Conservation (phyloP, 2,113 vertebrate genomes). For the Telmatochromis sp. region DNA sequence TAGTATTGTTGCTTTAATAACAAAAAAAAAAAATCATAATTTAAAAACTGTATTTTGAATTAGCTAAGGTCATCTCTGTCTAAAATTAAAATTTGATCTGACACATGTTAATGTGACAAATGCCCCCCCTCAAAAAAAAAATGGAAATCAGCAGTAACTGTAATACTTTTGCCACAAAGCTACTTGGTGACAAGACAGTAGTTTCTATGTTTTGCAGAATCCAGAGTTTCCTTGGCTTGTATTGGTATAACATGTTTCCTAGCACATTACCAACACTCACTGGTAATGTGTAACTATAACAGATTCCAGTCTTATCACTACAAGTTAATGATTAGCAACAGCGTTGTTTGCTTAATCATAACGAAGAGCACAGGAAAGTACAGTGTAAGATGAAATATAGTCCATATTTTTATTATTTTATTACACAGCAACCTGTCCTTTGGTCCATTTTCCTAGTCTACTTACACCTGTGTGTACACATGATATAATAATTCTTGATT, state of each 20-base stretch:
- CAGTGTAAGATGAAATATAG: neutral
- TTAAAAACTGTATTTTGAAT: neutral
- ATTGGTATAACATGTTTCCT: neutral
- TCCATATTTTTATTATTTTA: conserved; percentile 19
- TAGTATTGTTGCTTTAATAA: neutral
- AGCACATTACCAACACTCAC: neutral
- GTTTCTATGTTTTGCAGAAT: neutral
- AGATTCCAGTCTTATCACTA: conserved; percentile 54
- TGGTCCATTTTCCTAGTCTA: neutral
- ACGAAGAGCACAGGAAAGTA: neutral
- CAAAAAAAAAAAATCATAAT: neutral
- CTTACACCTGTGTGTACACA: neutral
- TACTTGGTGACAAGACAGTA: neutral
- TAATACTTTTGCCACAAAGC: neutral
- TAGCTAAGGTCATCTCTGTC: neutral
- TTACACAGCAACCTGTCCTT: neutral
- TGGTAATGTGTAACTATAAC: conserved; percentile 37
- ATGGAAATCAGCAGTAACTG: neutral
- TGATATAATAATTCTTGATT: neutral
- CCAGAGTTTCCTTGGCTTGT: neutral
- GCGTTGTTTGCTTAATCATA: conserved; percentile 18
- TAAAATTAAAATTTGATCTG: neutral
- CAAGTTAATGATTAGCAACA: conserved; percentile 63
- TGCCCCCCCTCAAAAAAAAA: neutral
- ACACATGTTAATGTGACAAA: neutral